Evolutionary conservation across 2,797 vertebrate genomes (phyloP).

Genomic region (Macropus fuliginosus): DNA sequence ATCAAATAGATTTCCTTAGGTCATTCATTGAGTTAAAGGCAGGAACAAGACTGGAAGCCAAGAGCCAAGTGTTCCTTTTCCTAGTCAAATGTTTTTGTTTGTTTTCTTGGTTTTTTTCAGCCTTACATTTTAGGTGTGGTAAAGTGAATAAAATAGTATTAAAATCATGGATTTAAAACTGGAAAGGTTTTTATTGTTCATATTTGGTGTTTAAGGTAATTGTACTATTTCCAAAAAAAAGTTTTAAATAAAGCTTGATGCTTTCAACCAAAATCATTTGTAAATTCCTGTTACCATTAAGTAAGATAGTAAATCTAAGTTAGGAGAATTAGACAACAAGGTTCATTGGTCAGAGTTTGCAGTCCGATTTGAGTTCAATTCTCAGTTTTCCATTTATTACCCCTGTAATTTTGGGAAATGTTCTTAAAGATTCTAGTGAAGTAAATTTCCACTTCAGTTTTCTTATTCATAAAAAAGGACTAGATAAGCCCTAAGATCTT

Average conservation of each 20-base stretch:
- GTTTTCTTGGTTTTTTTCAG: background rate
- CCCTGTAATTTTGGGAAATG: background rate
- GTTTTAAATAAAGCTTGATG: background rate
- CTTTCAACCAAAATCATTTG: background rate
- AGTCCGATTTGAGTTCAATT: background rate
- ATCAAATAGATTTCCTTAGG: background rate
- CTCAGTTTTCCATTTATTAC: background rate
- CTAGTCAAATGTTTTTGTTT: background rate
- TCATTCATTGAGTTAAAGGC: background rate
- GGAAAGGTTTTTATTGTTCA: background rate
- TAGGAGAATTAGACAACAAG: background rate
- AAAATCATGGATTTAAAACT: background rate
- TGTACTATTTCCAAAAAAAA: background rate
- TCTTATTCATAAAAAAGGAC: background rate
- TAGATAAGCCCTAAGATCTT: background rate
- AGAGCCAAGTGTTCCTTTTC: background rate
- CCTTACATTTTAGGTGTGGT: background rate
- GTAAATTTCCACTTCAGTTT: background rate
- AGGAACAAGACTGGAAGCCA: background rate
- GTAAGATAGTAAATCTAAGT: background rate
- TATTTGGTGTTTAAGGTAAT: background rate
- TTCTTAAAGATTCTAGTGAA: background rate
- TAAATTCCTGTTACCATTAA: background rate
- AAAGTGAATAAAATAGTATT: background rate
- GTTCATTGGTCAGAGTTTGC: background rate